These are phyloP conservation scores for Tachyglossus aculeatus DNA, from an alignment of 2,797 vertebrate species.

Conservation along the genomic window DNA sequence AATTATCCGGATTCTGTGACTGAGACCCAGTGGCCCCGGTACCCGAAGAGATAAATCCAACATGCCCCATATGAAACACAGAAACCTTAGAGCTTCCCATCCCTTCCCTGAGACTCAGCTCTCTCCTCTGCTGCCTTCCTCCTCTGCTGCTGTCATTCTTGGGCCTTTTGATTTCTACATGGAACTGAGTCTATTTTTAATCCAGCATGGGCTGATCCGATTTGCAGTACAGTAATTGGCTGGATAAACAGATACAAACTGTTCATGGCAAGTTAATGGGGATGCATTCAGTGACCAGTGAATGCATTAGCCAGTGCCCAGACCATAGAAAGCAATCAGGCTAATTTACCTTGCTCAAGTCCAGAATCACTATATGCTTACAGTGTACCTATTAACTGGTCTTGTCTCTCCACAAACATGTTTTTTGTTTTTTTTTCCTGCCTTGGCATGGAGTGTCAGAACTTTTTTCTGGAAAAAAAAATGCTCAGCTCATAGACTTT, in stretches of 20 bases:
- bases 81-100: background rate
- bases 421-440: background rate
- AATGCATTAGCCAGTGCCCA: constrained; percentile 25
- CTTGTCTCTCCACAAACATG: constrained; percentile 6
- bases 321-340: constrained; percentile 1
- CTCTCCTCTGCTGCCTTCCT: background rate
- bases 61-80: too few relatives aligned
- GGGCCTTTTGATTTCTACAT: constrained; percentile 66
- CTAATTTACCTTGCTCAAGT: background rate
- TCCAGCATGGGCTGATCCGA: constrained; percentile 62
- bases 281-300: constrained; percentile 47
- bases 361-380: background rate
- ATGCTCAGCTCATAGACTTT: accelerated
- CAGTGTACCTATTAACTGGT: constrained; percentile 29
- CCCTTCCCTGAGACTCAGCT: background rate
- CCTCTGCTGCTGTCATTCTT: constrained; percentile 35
- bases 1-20: background rate
- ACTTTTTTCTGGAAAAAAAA: background rate
- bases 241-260: constrained; percentile 59
- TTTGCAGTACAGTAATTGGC: constrained; percentile 71
- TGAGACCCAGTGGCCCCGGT: background rate
- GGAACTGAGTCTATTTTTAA: constrained; percentile 67
- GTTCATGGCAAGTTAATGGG: constrained; percentile 54
- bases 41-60: background rate
- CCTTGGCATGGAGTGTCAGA: background rate